Conservation (phyloP, 2,888 invertebrate species). For the Cryptocheilus praepositus region DNA sequence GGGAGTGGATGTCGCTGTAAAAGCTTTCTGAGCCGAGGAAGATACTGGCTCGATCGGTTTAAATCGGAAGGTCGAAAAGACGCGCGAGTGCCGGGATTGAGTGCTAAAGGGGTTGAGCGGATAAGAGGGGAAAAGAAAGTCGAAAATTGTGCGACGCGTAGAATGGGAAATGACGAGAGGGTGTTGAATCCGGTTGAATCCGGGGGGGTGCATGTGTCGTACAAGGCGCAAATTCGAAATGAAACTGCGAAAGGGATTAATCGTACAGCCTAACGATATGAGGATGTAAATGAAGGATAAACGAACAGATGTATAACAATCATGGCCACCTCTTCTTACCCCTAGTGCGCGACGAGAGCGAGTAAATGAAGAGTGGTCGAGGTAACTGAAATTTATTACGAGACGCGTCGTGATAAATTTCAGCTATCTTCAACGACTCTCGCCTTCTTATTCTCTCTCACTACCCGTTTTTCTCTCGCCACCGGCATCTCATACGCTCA, state of each 20-base stretch:
- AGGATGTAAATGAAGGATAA: no score
- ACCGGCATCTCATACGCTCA: neutral
- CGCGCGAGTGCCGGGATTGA: constrained; percentile 43
- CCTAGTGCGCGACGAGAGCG: neutral
- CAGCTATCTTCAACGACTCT: constrained; percentile 8
- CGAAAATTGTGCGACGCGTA: neutral
- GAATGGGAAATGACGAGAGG: no score
- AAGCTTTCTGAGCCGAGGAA: constrained; percentile 20
- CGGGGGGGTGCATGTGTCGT: no score
- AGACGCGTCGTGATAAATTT: constrained; percentile 51
- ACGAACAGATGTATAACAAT: constrained; percentile 4
- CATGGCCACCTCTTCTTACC: neutral
- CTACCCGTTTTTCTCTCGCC: neutral
- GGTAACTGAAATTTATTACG: constrained; percentile 50
- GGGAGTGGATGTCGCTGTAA: constrained; percentile 59
- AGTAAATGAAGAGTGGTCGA: constrained; percentile 39
- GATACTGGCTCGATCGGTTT: constrained; percentile 29
- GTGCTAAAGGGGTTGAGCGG: constrained; percentile 52
- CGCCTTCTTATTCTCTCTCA: neutral
- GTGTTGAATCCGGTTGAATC: no score
- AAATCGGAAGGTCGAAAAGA: constrained; percentile 38
- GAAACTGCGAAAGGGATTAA: neutral
- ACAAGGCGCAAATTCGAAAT: no score
- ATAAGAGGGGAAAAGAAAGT: neutral
- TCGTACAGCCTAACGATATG: no score